Conservation (phyloP, 2,888 invertebrate species). For the Agrochola lychnidis region DNA sequence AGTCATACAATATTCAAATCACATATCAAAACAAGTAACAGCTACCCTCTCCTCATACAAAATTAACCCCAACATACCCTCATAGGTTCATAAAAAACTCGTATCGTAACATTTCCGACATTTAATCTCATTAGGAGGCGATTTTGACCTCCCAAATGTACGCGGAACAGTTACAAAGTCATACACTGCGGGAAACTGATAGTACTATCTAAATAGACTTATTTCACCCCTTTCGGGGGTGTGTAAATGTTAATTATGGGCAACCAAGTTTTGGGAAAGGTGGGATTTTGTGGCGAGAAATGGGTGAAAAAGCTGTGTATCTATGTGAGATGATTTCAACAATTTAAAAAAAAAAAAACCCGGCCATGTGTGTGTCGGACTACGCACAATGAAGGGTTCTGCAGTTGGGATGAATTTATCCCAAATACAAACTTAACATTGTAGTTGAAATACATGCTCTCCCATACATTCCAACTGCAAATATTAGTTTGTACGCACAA, state of each 20-base stretch:
- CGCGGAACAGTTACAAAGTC: slow-evolving; percentile 23
- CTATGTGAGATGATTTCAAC: neutral
- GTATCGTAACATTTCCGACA: slow-evolving; percentile 28
- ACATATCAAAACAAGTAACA: slow-evolving; percentile 19
- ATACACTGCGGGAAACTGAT: slow-evolving; percentile 55
- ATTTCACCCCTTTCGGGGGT: slow-evolving; percentile 14
- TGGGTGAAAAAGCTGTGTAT: neutral
- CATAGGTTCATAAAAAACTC: slow-evolving; percentile 31
- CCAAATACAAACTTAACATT: too few relatives aligned
- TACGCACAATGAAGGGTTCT: too few relatives aligned
- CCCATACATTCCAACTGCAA: too few relatives aligned
- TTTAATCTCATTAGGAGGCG: slow-evolving; percentile 44
- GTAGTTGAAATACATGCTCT: too few relatives aligned
- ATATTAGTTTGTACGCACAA: too few relatives aligned
- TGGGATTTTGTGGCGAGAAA: neutral
- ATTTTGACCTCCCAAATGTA: slow-evolving; percentile 27
- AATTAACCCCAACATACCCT: slow-evolving; percentile 29
- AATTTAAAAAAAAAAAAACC: neutral
- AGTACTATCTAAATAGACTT: slow-evolving; percentile 54
- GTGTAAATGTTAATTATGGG: slow-evolving; percentile 24
- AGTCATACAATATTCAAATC: slow-evolving; percentile 39
- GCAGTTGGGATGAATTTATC: too few relatives aligned
- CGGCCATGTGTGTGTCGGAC: too few relatives aligned
- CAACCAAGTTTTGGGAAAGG: neutral
- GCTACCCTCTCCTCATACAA: slow-evolving; percentile 13